Base-by-base conservation (phyloP, 2,888 invertebrate species). In the Hydrotaea diabolus region DNA sequence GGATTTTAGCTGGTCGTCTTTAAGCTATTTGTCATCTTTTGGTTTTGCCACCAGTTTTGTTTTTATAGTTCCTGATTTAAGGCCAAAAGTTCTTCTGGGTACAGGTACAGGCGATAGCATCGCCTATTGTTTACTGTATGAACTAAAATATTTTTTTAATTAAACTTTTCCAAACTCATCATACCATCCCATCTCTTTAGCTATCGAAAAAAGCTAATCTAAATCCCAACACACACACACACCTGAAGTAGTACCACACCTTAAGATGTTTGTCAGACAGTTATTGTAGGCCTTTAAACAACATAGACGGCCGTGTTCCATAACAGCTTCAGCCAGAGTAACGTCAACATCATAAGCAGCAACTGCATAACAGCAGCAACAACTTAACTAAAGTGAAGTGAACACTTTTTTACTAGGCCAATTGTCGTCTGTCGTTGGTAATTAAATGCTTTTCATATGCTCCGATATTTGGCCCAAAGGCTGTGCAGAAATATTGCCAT, bases 211-310 rank as follows among this genome's bases (percentile, higher is more conserved):
- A 80, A 0, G 36, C 57, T 69, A 23, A 69, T 69, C 69, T 21
- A 5, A 43, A 69, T 43, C 43, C 13, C 7, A 43, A 46, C 31
- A 31, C 31, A 31, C 31, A 31, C 69, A 21, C 9, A 46, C 21
- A 3, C 23, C 13, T 23, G 15, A 4, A 21, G 9, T 11, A 73
- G 36, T 21, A 74, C 57, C 39, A 59, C 69, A 69, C 69, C 69
- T 69, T 23, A 23, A 13, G 69, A 69, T 69, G 8, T 21, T 57
- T 74, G 55, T 59, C 43, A 43, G 77, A 62, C 76, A 46, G 57
- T 80, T 77, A 7, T 77, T 74, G 78, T 85, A 85, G 85, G 85
- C 85, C 85, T 85, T 76, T 79, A 11, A n/a, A n/a, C 66, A 9
- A 7, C 21, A n/a, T 23, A 62, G 31, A 31, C 31, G 31, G 7